Percentiles rank a stretch among this genome's conserved stretches.
Evolutionary conservation across 2,113 vertebrate genomes (phyloP).

Genomic region (Lasiurus cinereus): DNA sequence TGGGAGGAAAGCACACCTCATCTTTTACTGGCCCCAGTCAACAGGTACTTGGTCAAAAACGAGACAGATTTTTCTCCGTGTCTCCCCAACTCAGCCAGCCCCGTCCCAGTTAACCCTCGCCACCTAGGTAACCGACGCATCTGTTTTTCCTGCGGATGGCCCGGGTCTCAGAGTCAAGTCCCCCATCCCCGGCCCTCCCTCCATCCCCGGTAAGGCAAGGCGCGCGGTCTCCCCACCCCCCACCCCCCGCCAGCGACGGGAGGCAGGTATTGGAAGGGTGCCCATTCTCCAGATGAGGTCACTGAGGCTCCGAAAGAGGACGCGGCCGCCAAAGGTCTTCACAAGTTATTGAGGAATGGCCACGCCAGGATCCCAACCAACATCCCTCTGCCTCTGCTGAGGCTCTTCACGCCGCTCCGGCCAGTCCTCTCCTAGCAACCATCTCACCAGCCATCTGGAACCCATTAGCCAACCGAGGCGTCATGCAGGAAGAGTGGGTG

Average conservation of each 20-base stretch:
- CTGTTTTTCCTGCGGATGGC: not conserved
- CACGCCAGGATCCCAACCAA: not conserved
- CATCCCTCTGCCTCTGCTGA: not conserved
- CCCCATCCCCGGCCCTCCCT: not conserved
- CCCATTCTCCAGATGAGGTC: constrained; percentile 4
- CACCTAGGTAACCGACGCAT: not conserved
- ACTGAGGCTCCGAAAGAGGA: not conserved
- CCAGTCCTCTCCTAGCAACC: not conserved
- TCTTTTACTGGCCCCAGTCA: not conserved
- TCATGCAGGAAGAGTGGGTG: not conserved
- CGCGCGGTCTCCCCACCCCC: not conserved
- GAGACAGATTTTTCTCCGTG: not conserved
- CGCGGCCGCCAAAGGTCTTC: not conserved
- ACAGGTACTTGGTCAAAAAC: not conserved
- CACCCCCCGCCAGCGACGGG: not conserved
- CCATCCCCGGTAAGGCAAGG: not conserved
- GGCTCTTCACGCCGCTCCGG: not conserved
- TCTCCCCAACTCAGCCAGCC: not conserved
- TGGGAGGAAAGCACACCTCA: not conserved
- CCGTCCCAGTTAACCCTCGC: not conserved
- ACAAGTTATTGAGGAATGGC: not conserved
- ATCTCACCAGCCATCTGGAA: not conserved
- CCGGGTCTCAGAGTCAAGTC: not conserved
- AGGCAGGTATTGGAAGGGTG: not conserved
- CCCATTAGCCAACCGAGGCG: not conserved